Conservation (phyloP, 2,888 invertebrate species). For the Tetrapedia diversipes region DNA sequence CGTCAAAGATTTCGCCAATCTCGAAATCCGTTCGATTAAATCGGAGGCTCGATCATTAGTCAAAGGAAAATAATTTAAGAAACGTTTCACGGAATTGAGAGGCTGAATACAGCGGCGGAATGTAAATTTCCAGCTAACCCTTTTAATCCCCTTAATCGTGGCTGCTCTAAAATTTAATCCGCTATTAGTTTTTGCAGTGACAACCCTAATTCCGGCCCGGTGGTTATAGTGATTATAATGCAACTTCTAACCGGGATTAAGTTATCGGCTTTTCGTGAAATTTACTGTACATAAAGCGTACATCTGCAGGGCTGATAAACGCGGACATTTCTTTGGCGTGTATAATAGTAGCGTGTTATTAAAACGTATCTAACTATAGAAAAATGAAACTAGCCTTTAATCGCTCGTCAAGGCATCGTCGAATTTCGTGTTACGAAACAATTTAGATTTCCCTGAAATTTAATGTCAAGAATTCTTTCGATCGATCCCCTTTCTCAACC, state of each 20-base stretch:
- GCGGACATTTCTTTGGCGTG: too few relatives aligned
- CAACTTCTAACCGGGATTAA: slow-evolving; percentile 72
- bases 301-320: background rate
- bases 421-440: too few relatives aligned
- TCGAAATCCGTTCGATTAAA: background rate
- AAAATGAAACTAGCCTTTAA: background rate
- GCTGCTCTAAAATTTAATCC: slow-evolving; percentile 73
- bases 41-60: too few relatives aligned
- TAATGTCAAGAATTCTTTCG: too few relatives aligned
- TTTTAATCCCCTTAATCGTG: slow-evolving; percentile 72
- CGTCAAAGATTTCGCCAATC: background rate
- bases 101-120: slow-evolving; percentile 37
- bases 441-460: too few relatives aligned
- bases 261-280: slow-evolving; percentile 67
- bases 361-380: background rate
- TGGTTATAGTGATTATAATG: slow-evolving; percentile 74
- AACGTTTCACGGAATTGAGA: background rate
- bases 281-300: slow-evolving; percentile 45
- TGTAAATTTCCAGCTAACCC: slow-evolving; percentile 65
- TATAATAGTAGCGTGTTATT: background rate
- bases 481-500: too few relatives aligned
- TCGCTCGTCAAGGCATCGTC: background rate
- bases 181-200: slow-evolving; percentile 76
- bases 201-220: slow-evolving; percentile 67
- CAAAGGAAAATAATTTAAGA: too few relatives aligned